Base-by-base conservation (phyloP, 2,113 vertebrate genomes). In the Campylomormyrus tamandua region DNA sequence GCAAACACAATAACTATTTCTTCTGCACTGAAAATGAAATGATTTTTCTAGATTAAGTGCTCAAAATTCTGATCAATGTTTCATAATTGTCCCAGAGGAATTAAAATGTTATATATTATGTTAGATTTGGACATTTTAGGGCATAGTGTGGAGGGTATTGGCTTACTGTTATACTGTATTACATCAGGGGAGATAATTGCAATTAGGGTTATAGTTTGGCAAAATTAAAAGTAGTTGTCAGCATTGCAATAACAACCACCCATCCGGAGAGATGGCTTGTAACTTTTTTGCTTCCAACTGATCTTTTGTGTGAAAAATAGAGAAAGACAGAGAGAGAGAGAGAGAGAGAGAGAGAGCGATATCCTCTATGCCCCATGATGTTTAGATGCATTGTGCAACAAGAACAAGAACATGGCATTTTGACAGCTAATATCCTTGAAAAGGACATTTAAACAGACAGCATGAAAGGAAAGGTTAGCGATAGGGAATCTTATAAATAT, bases 341-440 rank as follows among this genome's bases (percentile, higher is more conserved):
- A 17, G 2, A 62, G 24, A n/a, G 58, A 66, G 31, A 39, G 35
- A 77, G 35, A 39, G 74, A 80, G 74, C 2, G 15, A 80, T 39
- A 39, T 80, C 31, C 13, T 56, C 19, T 56, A 39, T 80, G 74
- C 35, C 5, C 15, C 17, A 42, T 42, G 74, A 80, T 80, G 74
- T 80, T 80, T 42, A 80, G 35, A 80, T 80, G 35, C 74, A 80
- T 80, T 80, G 74, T 80, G 74, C 35, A 80, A 42, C 74, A 80
- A 80, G 35, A 35, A 80, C 74, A 80, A 80, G 74, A 19, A 80
- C 74, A 17, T 80, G 74, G 31, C 74, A 80, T 80, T 80, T 80
- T 80, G 74, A 80, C 74, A 80, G 74, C 74, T 42, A 80, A 80
- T 80, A 80, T 80, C 74, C 74, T 80, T 42, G 74, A 80, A 42